These are phyloP conservation scores for Onychostoma macrolepis DNA, from an alignment of 2,113 vertebrate species.

Conservation along the genomic window DNA sequence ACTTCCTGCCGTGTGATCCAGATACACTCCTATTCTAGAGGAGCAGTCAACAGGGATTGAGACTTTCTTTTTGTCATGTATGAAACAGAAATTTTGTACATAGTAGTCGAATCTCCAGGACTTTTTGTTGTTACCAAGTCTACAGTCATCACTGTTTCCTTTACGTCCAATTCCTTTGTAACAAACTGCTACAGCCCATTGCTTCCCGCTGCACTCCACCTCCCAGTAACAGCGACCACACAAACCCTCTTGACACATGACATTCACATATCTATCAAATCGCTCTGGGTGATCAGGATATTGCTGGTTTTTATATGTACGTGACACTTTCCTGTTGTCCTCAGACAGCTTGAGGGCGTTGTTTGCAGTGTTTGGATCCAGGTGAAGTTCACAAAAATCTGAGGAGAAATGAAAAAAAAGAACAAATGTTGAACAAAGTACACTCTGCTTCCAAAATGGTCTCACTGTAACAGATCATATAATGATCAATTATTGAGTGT, in stretches of 20 bases:
- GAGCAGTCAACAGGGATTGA: conserved; percentile 53
- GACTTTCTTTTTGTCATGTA: conserved; percentile 64
- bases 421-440: too few species aligned
- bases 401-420: too few species aligned
- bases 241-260: conserved; percentile 41
- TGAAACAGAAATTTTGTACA: conserved; percentile 69
- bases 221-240: conserved; percentile 29
- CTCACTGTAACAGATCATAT: not conserved
- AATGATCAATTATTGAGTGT: too few species aligned
- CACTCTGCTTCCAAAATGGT: too few species aligned
- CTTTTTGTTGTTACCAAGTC: conserved; percentile 38
- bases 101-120: conserved; percentile 67
- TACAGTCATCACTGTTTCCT: not conserved
- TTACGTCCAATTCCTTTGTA: conserved; percentile 48
- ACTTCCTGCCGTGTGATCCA: too few species aligned
- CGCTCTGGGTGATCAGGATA: conserved; percentile 46
- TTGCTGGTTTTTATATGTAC: not conserved
- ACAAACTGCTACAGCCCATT: not conserved
- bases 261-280: not conserved
- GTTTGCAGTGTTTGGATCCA: conserved; percentile 34
- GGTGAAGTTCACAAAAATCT: conserved; percentile 43
- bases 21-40: conserved; percentile 70
- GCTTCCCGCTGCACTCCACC: conserved; percentile 16
- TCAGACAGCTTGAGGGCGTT: conserved; percentile 39
- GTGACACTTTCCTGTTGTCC: not conserved